Base-by-base conservation (phyloP, 1,140 invertebrate species). In the Cydia pomonella region DNA sequence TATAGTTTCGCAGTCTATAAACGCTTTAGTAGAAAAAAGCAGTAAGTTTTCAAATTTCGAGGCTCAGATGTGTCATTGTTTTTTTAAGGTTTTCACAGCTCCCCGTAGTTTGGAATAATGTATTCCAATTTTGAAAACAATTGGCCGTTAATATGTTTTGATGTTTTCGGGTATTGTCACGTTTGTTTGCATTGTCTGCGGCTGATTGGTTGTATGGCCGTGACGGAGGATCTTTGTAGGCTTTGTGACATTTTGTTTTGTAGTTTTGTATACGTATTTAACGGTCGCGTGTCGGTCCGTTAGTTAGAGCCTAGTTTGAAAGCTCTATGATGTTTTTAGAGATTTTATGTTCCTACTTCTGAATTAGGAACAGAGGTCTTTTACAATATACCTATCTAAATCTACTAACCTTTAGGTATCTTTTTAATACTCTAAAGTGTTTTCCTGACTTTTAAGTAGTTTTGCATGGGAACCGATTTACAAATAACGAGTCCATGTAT, bases 81-180 rank as follows among this genome's bases (percentile, higher is more conserved):
- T 59, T 53, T 73, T 25, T 25, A 88, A 88, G 83, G 72, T 74
- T 62, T 76, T 80, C 78, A 83, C 80, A 80, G 87, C 88, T 81
- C 82, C 89, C 90, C 86, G 90, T 88, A 80, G 90, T 76, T 78
- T 53, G 47, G 13, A 21, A 91, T 82, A 91, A 92, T 84, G 81
- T 73, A 76, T 79, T 75, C 84, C 86, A 87, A 92, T 90, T 90
- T 87, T 78, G 79, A 78, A 85, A 79, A 92, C 89, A 92, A 92
- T 85, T 69, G 47, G 64, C 71, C 50, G 81, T 78, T 92, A 92
- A 92, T 92, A 87, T 92, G 90, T 92, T 92, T 91, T 90, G 89
- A 91, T 92, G 85, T 89, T 87, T 84, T 88, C 80, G 80, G 79
- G 76, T 76, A 82, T 90, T 89, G 83, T 87, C 76, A 3, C 73